A percentile compares a stretch with the other conserved stretches of the same genome.
These are phyloP conservation scores for Thamnaconus septentrionalis DNA, from an alignment of 2,113 vertebrate species.

Conservation along the genomic window DNA sequence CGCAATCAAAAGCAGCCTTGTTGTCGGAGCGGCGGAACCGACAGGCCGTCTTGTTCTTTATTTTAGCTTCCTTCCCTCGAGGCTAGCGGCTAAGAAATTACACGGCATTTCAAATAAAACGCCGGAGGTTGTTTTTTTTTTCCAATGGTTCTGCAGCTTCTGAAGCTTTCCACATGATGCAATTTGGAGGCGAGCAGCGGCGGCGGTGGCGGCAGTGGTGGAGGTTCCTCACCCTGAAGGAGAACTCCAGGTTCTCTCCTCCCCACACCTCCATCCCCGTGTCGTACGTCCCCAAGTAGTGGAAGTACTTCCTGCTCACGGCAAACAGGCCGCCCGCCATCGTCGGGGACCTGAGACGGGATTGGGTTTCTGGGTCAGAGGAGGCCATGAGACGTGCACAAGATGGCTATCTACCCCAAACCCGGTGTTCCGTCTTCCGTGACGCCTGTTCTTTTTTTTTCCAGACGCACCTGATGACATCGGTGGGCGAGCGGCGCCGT, in stretches of 20 bases:
- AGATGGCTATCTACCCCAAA: no score
- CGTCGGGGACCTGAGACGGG: slow-evolving; percentile 86
- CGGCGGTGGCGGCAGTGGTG: background rate
- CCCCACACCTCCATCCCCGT: slow-evolving; percentile 99
- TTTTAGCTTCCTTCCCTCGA: slow-evolving; percentile 5
- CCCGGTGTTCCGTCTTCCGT: background rate
- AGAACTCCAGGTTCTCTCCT: slow-evolving; percentile 98
- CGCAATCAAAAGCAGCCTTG: slow-evolving; percentile 33
- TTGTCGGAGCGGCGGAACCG: background rate
- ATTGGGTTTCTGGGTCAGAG: background rate
- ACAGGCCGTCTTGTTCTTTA: background rate
- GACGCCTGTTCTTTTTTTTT: no score
- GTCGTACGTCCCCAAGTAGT: slow-evolving; percentile 95
- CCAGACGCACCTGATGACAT: slow-evolving; percentile 88
- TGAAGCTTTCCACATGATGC: no score
- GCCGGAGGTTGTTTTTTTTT: no score
- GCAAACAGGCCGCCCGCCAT: slow-evolving; percentile 99
- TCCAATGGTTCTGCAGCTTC: no score
- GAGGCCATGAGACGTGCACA: no score
- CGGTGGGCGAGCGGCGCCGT: slow-evolving; percentile 78
- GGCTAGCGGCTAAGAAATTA: no score
- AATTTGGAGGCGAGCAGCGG: no score
- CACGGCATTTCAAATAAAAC: no score
- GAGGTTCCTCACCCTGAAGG: slow-evolving; percentile 88
- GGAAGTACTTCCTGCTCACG: slow-evolving; percentile 91